Evolutionary conservation across 2,113 vertebrate species (phyloP).

Genomic region (Semnornis frantzii): DNA sequence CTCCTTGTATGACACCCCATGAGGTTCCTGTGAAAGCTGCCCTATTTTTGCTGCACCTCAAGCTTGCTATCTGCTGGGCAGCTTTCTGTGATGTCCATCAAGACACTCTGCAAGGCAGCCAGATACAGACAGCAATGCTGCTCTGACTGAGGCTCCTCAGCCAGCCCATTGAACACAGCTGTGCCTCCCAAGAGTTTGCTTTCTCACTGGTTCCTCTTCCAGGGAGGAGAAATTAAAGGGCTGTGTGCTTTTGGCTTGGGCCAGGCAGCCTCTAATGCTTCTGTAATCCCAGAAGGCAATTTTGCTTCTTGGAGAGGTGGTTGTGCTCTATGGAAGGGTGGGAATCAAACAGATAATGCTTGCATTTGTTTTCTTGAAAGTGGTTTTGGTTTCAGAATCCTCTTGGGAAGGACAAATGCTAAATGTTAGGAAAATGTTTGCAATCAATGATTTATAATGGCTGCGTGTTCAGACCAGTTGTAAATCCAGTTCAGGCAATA

Average conservation of each 20-base stretch:
- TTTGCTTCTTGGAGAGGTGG: not conserved
- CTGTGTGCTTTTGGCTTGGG: not conserved
- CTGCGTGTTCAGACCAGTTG: not conserved
- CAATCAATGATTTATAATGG: not conserved
- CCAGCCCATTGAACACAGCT: rapidly evolving
- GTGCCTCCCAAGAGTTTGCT: not conserved
- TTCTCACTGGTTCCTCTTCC: not conserved
- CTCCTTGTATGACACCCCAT: not conserved
- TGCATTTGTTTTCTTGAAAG: not conserved
- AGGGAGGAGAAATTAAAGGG: not conserved
- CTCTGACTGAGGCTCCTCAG: not conserved
- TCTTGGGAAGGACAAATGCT: not conserved
- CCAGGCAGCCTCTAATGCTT: not conserved
- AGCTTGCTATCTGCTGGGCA: not conserved
- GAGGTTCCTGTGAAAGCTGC: not conserved
- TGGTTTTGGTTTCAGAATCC: not conserved
- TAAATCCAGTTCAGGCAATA: not conserved
- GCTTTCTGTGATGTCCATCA: not conserved
- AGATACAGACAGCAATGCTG: rapidly evolving
- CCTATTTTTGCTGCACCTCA: rapidly evolving
- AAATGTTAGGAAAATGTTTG: not conserved
- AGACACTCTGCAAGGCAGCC: not conserved
- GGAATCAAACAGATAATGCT: not conserved
- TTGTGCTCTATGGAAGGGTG: not conserved
- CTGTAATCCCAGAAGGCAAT: rapidly evolving